Evolutionary conservation across 1,140 invertebrate genomes (phyloP).

Genomic region (Euura lappo): DNA sequence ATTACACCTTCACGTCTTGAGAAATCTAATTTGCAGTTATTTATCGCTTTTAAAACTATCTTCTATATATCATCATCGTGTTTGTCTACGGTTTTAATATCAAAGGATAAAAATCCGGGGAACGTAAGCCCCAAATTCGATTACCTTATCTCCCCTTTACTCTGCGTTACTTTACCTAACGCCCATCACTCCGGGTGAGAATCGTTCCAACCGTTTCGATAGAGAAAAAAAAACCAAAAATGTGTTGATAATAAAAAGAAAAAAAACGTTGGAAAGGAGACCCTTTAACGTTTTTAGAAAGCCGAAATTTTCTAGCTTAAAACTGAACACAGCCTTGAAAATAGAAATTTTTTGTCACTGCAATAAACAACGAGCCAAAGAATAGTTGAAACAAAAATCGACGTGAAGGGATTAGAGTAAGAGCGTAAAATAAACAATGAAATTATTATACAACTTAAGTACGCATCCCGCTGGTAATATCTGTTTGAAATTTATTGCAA

Average conservation of each 20-base stretch:
- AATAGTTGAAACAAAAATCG: too few relatives aligned
- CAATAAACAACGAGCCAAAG: too few relatives aligned
- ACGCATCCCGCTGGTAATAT: too few relatives aligned
- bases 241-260: background rate
- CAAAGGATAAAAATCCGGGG: background rate
- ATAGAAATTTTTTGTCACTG: too few relatives aligned
- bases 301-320: background rate
- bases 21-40: too few relatives aligned
- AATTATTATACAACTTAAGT: too few relatives aligned
- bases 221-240: background rate
- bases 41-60: too few relatives aligned
- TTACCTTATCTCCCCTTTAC: slow-evolving; percentile 4
- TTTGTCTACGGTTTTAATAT: background rate
- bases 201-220: background rate
- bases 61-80: background rate
- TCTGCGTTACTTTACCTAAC: background rate
- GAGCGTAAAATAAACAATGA: too few relatives aligned
- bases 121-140: background rate
- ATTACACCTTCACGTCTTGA: too few relatives aligned
- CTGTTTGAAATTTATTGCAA: background rate
- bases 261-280: background rate
- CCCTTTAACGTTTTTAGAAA: background rate
- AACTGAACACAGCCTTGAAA: too few relatives aligned
- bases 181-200: background rate
- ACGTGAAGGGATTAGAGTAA: too few relatives aligned